phyloP scores from a whole-genome alignment of 2,888 invertebrate genomes.

The Macaria notata region DNA sequence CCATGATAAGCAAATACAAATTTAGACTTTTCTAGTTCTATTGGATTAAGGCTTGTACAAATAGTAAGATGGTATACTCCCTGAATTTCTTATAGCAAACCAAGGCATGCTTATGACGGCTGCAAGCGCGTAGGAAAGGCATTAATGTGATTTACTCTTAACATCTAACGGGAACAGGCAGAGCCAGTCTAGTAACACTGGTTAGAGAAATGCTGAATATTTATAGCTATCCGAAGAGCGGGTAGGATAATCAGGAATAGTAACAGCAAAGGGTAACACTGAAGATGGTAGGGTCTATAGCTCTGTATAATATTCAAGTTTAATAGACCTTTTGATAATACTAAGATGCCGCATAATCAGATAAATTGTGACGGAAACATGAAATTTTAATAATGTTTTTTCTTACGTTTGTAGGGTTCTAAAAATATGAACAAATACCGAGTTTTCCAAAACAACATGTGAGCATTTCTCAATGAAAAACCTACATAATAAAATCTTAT shows the following conservation, averaged over 20 bases:
- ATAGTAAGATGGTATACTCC: constrained; percentile 5
- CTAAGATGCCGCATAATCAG: too few relatives aligned
- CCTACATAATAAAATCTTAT: neutral
- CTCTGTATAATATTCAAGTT: too few relatives aligned
- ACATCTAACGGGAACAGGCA: constrained; percentile 41
- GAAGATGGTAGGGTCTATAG: neutral
- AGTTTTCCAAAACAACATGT: too few relatives aligned
- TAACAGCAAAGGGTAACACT: neutral
- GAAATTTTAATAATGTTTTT: too few relatives aligned
- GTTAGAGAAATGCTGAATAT: constrained; percentile 35
- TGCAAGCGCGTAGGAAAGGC: constrained; percentile 45
- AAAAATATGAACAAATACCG: too few relatives aligned
- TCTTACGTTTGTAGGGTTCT: too few relatives aligned
- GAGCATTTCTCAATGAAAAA: neutral
- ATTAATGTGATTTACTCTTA: constrained; percentile 56
- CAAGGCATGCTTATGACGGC: constrained; percentile 35
- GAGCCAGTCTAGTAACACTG: constrained; percentile 37
- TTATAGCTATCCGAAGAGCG: constrained; percentile 25
- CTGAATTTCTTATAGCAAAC: constrained; percentile 4
- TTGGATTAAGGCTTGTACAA: too few relatives aligned
- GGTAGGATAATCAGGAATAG: constrained; percentile 19
- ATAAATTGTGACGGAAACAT: too few relatives aligned
- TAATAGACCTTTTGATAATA: too few relatives aligned
- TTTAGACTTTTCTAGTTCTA: too few relatives aligned
- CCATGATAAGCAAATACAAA: too few relatives aligned